Conservation (phyloP, 2,797 vertebrate genomes). For the Coluber constrictor region DNA sequence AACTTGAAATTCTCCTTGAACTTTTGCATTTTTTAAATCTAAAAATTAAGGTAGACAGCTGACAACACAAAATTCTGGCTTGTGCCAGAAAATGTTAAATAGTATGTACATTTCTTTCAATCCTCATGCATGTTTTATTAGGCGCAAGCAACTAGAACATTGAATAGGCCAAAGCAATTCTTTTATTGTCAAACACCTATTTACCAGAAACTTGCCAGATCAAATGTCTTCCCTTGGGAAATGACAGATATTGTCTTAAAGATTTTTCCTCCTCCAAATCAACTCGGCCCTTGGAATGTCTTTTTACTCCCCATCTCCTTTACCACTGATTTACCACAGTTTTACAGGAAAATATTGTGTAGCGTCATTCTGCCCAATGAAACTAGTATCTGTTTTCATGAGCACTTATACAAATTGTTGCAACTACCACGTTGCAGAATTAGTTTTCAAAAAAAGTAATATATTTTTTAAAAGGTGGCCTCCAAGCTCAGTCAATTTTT, state of each 20-base stretch:
- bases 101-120: neutral
- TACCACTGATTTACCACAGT: neutral
- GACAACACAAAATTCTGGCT: neutral
- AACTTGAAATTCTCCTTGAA: neutral
- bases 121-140: neutral
- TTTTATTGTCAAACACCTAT: neutral
- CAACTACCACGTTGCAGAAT: neutral
- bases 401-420: neutral
- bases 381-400: neutral
- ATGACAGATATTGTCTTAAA: neutral
- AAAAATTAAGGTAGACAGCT: neutral
- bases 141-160: neutral
- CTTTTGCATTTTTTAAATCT: neutral
- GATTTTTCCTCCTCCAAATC: neutral
- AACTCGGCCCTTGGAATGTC: neutral
- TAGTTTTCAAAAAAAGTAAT: neutral
- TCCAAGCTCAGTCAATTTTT: neutral
- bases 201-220: neutral
- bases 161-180: neutral
- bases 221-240: neutral
- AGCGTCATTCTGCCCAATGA: neutral
- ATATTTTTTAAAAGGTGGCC: neutral
- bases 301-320: neutral
- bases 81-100: neutral
- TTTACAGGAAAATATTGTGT: neutral